These are phyloP conservation scores for Oreonectes daqikongensis DNA, from an alignment of 2,797 vertebrate genomes.

Conservation along the genomic window DNA sequence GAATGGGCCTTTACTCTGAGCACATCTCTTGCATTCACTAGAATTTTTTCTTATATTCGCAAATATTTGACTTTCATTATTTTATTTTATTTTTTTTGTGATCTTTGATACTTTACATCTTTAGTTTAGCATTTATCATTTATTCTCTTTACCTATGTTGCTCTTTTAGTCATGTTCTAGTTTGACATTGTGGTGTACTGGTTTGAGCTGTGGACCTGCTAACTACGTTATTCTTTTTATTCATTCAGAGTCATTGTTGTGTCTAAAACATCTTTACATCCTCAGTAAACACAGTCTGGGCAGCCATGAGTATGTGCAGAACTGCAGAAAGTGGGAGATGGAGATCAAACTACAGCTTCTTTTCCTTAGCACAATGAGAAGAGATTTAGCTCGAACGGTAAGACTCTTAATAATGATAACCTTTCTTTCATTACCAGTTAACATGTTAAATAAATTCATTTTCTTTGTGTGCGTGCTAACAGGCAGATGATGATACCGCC, in stretches of 20 bases:
- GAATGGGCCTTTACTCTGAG: neutral
- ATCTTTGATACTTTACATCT: neutral
- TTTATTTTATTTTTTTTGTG: neutral
- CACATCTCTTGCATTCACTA: neutral
- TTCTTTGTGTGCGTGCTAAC: constrained; percentile 34
- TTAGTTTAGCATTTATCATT: no score
- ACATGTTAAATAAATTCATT: no score
- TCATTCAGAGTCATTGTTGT: constrained; percentile 8
- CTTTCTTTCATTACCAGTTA: neutral
- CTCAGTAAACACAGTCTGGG: constrained; percentile 92
- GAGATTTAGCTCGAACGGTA: constrained; percentile 88
- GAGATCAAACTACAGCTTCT: constrained; percentile 95
- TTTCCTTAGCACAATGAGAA: constrained; percentile 79
- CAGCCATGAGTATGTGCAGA: constrained; percentile 97
- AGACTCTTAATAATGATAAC: constrained; percentile 64
- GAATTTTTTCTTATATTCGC: constrained; percentile 7
- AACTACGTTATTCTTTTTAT: neutral
- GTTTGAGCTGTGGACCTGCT: neutral
- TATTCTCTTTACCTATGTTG: no score
- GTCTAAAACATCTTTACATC: constrained; percentile 30
- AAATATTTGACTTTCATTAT: neutral
- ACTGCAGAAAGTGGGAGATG: constrained; percentile 94
- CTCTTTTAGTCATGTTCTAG: neutral
- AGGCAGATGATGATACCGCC: constrained; percentile 88
- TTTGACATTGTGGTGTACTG: neutral